A percentile compares a stretch with the other conserved stretches of the same genome.
phyloP scores from a whole-genome alignment of 2,113 vertebrate genomes.

The Oryzias curvinotus region DNA sequence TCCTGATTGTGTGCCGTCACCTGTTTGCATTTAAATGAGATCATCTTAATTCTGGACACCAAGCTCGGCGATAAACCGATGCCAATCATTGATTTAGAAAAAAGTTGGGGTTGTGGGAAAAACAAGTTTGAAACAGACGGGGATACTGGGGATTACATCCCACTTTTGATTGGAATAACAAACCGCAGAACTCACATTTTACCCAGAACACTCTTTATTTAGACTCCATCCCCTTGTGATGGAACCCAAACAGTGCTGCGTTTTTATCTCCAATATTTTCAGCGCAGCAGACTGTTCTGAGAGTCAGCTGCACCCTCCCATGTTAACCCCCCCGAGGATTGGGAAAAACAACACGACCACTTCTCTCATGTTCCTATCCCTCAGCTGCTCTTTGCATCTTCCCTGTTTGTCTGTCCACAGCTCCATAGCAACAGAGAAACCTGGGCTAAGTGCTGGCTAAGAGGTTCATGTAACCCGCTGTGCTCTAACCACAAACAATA shows the following conservation, averaged over 20 bases:
- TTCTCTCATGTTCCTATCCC: slow-evolving; percentile 30
- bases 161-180: background rate
- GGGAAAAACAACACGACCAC: slow-evolving; percentile 14
- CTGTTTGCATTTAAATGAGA: background rate
- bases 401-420: slow-evolving; percentile 29
- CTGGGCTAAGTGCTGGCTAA: slow-evolving; percentile 56
- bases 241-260: background rate
- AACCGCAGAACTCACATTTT: background rate
- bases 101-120: no score
- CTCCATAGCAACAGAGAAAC: slow-evolving; percentile 63
- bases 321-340: slow-evolving; percentile 25
- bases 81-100: no score
- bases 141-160: background rate
- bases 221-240: background rate
- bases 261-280: background rate
- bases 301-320: slow-evolving; percentile 23
- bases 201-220: background rate
- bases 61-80: no score
- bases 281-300: slow-evolving; percentile 8
- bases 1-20: background rate
- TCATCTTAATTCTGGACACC: background rate
- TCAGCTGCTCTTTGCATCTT: slow-evolving; percentile 28
- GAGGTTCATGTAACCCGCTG: slow-evolving; percentile 46
- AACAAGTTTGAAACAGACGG: no score
- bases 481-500: slow-evolving; percentile 55